Conservation (phyloP, 2,888 invertebrate species). For the Eudasyphora cyanicolor region DNA sequence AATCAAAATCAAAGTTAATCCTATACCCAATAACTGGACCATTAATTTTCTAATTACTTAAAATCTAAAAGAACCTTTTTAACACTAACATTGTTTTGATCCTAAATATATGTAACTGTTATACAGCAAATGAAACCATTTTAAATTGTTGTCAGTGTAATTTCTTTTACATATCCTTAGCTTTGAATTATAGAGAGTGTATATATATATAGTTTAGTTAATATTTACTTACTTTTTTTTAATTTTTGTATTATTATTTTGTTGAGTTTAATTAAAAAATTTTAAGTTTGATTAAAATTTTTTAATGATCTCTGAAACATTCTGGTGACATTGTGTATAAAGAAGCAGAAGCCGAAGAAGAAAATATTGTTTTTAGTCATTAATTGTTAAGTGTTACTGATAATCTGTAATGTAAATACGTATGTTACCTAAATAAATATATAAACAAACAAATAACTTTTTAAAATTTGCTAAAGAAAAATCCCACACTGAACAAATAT, state of each 20-base stretch:
- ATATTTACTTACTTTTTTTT: conserved; percentile 2
- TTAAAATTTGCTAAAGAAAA: background rate
- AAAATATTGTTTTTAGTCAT: conserved; percentile 35
- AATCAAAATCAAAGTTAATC: background rate
- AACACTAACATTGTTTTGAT: background rate
- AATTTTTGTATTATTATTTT: conserved; percentile 28
- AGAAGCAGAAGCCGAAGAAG: no score
- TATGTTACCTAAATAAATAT: conserved; percentile 1
- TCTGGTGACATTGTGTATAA: conserved; percentile 69
- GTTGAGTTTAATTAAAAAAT: conserved; percentile 74
- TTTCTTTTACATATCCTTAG: background rate
- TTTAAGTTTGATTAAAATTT: conserved; percentile 67
- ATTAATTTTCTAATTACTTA: background rate
- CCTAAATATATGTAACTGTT: background rate
- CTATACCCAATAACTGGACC: conserved; percentile 9
- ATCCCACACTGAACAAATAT: background rate
- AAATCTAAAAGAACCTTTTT: no score
- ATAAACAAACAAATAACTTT: conserved; percentile 2
- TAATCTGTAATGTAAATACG: conserved; percentile 14
- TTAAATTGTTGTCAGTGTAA: background rate
- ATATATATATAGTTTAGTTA: conserved; percentile 38
- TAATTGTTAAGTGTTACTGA: conserved; percentile 25
- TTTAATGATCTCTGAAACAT: conserved; percentile 77
- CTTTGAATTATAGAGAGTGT: conserved; percentile 59
- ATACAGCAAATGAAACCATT: conserved; percentile 22